phyloP scores from a whole-genome alignment of 2,888 invertebrate species.

The Acleris laterana region DNA sequence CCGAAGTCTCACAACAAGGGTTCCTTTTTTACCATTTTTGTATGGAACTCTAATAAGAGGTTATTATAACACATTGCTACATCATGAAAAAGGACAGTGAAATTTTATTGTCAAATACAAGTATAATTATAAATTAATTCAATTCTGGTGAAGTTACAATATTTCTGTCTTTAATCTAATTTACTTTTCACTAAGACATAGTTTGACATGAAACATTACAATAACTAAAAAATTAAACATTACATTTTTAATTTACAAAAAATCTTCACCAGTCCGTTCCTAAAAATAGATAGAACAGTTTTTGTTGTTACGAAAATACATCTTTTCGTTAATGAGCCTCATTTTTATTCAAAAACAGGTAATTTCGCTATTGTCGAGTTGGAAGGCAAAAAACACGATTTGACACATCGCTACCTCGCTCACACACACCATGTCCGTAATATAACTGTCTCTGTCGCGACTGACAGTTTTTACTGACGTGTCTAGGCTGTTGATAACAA shows the following conservation, averaged over 20 bases:
- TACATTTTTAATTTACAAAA: background rate
- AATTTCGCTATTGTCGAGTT: constrained; percentile 63
- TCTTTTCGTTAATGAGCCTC: constrained; percentile 16
- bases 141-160: too few relatives aligned
- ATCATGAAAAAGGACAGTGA: too few relatives aligned
- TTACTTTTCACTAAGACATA: too few relatives aligned
- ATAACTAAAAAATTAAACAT: background rate
- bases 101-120: too few relatives aligned
- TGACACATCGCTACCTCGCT: constrained; percentile 54
- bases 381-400: constrained; percentile 70
- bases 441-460: constrained; percentile 54
- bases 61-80: too few relatives aligned
- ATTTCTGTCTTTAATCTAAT: too few relatives aligned
- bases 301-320: background rate
- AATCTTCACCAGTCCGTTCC: background rate
- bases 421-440: constrained; percentile 38
- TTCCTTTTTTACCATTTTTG: too few relatives aligned
- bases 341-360: constrained; percentile 32
- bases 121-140: too few relatives aligned
- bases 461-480: constrained; percentile 80
- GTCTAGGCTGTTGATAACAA: constrained; percentile 63
- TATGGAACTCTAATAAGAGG: too few relatives aligned
- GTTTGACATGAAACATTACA: too few relatives aligned
- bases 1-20: too few relatives aligned
- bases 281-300: background rate